Percentiles rank a stretch among this genome's conserved stretches.
Conservation (phyloP, 2,888 invertebrate species). For the Epistrophe grossulariae region DNA sequence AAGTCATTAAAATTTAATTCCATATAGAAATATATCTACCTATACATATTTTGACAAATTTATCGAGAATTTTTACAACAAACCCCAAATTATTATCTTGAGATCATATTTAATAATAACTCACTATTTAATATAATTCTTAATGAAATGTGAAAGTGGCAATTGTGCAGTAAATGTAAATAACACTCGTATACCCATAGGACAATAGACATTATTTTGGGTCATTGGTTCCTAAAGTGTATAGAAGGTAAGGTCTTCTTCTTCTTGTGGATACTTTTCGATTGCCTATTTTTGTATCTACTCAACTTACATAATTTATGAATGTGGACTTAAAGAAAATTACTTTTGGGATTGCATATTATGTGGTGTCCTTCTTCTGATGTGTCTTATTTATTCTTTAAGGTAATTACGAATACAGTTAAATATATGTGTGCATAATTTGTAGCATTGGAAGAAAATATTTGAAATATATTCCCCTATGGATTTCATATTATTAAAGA, state of each 20-base stretch:
- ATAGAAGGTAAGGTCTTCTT: not conserved
- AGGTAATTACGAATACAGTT: not conserved
- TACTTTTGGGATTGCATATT: slow-evolving; percentile 4
- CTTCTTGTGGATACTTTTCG: not conserved
- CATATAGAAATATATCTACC: too few species aligned
- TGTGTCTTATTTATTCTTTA: not conserved
- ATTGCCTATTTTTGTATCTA: slow-evolving; percentile 14
- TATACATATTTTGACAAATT: too few species aligned
- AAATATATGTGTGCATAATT: not conserved
- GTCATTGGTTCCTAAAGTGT: not conserved
- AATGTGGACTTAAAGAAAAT: slow-evolving; percentile 13
- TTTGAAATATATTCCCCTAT: not conserved
- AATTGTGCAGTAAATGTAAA: not conserved
- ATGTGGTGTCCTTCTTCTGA: not conserved
- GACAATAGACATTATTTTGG: not conserved
- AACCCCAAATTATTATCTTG: not conserved
- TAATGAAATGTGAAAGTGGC: not conserved
- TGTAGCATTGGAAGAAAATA: not conserved
- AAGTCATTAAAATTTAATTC: too few species aligned
- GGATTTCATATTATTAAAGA: not conserved
- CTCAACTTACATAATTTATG: not conserved
- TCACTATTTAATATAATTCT: not conserved
- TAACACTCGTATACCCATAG: not conserved
- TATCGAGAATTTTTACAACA: not conserved
- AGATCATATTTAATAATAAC: not conserved